Evolutionary conservation across 2,113 vertebrate species (phyloP).

Genomic region (Rhynchopsitta pachyrhyncha): DNA sequence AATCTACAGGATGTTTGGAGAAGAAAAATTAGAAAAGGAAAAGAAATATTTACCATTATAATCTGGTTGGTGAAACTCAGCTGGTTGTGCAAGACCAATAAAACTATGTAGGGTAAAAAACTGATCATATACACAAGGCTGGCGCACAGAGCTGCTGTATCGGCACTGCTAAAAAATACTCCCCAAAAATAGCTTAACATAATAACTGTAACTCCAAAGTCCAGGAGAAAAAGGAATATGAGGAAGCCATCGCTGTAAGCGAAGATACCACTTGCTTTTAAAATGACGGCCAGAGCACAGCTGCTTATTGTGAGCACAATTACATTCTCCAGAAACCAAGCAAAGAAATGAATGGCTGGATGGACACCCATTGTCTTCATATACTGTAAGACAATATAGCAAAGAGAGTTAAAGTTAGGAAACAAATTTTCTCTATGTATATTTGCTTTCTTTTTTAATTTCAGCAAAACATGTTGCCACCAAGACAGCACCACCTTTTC

Average conservation of each 20-base stretch:
- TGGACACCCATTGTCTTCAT: slow-evolving; percentile 75
- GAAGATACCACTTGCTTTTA: slow-evolving; percentile 74
- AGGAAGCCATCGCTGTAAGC: slow-evolving; percentile 61
- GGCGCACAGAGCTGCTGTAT: slow-evolving; percentile 69
- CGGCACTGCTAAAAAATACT: slow-evolving; percentile 57
- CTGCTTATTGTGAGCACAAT: slow-evolving; percentile 56
- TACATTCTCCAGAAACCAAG: slow-evolving; percentile 78
- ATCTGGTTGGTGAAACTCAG: slow-evolving; percentile 52
- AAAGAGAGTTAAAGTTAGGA: background rate
- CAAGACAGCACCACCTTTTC: background rate
- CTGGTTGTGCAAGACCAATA: slow-evolving; percentile 73
- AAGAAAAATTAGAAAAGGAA: background rate
- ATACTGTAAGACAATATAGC: slow-evolving; percentile 50
- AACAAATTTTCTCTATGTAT: background rate
- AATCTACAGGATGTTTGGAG: background rate
- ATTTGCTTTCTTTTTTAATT: background rate
- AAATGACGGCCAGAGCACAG: slow-evolving; percentile 53
- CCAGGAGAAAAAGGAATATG: slow-evolving; percentile 72
- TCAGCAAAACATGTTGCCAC: background rate
- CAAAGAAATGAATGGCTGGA: slow-evolving; percentile 63
- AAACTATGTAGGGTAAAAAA: slow-evolving; percentile 75
- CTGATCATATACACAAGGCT: slow-evolving; percentile 72
- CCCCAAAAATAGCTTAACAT: slow-evolving; percentile 74
- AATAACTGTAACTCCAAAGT: slow-evolving; percentile 70
- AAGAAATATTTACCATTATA: slow-evolving; percentile 63